phyloP scores from a whole-genome alignment of 2,797 vertebrate genomes.

The Cynodonichthys magdalenae region DNA sequence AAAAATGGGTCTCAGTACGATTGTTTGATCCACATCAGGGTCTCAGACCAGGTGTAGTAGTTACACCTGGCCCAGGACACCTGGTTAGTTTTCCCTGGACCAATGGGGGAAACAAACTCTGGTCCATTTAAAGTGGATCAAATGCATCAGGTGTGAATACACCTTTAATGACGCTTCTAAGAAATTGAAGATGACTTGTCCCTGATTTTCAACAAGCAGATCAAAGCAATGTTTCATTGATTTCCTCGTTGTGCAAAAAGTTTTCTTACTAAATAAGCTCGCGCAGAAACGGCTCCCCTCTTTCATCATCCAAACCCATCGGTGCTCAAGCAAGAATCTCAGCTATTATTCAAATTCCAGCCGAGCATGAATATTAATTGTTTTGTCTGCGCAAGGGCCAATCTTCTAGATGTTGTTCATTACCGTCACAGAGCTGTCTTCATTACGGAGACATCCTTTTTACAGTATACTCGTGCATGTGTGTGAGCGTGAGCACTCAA shows the following conservation, averaged over 20 bases:
- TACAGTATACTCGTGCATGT: conserved; percentile 25
- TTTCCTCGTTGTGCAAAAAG: conserved; percentile 18
- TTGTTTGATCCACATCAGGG: no score
- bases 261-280: conserved; percentile 33
- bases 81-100: no score
- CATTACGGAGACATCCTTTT: conserved; percentile 53
- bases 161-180: conserved; percentile 8
- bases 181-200: conserved; percentile 35
- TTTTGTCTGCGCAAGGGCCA: conserved; percentile 59
- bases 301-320: conserved; percentile 36
- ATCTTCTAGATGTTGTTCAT: conserved; percentile 62
- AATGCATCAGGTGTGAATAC: no score
- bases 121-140: no score
- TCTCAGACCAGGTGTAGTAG: no score
- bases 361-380: conserved; percentile 68
- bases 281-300: conserved; percentile 17
- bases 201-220: conserved; percentile 25
- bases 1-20: no score
- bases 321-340: conserved; percentile 30
- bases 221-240: conserved; percentile 16
- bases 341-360: conserved; percentile 55
- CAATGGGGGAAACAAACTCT: no score
- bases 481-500: conserved; percentile 8
- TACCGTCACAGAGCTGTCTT: conserved; percentile 61
- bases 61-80: no score